Base-by-base conservation (phyloP, 2,888 invertebrate genomes). In the Syrista parreyssii region DNA sequence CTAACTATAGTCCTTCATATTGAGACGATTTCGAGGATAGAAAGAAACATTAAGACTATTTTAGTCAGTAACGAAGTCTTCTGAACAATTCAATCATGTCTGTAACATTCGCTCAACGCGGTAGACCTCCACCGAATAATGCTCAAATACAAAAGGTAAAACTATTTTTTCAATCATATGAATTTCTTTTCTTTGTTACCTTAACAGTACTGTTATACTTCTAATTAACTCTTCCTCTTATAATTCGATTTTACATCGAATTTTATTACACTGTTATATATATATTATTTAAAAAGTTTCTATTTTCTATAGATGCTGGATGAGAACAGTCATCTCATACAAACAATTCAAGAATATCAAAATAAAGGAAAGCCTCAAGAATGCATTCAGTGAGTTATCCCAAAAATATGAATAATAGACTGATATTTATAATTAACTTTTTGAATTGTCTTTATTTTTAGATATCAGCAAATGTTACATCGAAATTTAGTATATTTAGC, bases 301-400 rank as follows among this genome's bases (percentile, higher is more conserved):
- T 23, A 74, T 69, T 75, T 77, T 35, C 82, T 88, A 23, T 89
- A 98, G 94, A 96, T 99, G 95, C 93, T 99, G 80, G 99, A 99
- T 93, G 99, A 99, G 92, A 99, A 99, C 92, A 97, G 97, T 86
- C 98, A 98, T 91, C 93, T 99, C 73, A 99, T 99, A 87, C 98
- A 98, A 93, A 97, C 98, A 12, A 98, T 99, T 89, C 97, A 98
- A 91, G 99, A 99, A 86, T 98, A 96, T 92, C 99, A 99, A 92
- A 96, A 95, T 83, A 98, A 98, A 93, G 99, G 98, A 80, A 98
- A 98, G 91, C 93, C 96, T 32, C 95, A 97, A 92, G 98, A 99
- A 93, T 97, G 97, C 89, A 94, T 97, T 91, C 97, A 97, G 93
- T 98, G 90, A 93, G 94, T 93, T 77, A 76, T 74, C 55, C 55